Percentiles rank a stretch among this genome's conserved stretches.
Conservation (phyloP, 2,888 invertebrate genomes). For the Drosophila neonasuta region DNA sequence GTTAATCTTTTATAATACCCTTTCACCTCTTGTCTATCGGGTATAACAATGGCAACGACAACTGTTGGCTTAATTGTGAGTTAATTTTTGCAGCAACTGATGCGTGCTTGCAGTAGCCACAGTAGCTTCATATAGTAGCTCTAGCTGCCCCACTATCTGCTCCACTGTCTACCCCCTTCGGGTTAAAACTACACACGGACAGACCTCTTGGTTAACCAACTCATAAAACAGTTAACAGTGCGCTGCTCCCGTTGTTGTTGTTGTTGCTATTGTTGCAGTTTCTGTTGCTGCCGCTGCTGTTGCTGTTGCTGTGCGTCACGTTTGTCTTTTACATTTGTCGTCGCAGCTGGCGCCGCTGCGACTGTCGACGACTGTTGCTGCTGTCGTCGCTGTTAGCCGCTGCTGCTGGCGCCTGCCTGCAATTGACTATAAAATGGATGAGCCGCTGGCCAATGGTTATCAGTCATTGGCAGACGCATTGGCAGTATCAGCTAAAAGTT, state of each 20-base stretch:
- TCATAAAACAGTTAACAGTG: constrained; percentile 49
- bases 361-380: constrained; percentile 21
- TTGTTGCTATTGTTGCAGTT: constrained; percentile 24
- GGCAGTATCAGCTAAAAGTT: constrained; percentile 57
- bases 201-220: constrained; percentile 47
- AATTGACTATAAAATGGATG: constrained; percentile 80
- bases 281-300: constrained; percentile 17
- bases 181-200: constrained; percentile 27
- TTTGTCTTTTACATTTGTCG: constrained; percentile 43
- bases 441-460: constrained; percentile 78
- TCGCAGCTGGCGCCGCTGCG: constrained; percentile 14
- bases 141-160: constrained; percentile 17
- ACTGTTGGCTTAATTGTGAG: constrained; percentile 41
- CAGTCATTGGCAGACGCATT: constrained; percentile 79
- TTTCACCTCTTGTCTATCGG: neutral
- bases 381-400: constrained; percentile 34
- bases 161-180: constrained; percentile 14
- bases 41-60: constrained; percentile 12
- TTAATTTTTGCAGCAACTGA: constrained; percentile 59
- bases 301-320: constrained; percentile 45
- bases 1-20: neutral
- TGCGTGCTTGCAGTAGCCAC: constrained; percentile 49
- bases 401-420: constrained; percentile 53
- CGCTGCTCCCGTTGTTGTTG: constrained; percentile 30
- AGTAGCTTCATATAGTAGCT: neutral